A percentile compares a stretch with the other conserved stretches of the same genome.
Evolutionary conservation across 2,888 invertebrate species (phyloP).

Genomic region (Drosophila acutilabella): DNA sequence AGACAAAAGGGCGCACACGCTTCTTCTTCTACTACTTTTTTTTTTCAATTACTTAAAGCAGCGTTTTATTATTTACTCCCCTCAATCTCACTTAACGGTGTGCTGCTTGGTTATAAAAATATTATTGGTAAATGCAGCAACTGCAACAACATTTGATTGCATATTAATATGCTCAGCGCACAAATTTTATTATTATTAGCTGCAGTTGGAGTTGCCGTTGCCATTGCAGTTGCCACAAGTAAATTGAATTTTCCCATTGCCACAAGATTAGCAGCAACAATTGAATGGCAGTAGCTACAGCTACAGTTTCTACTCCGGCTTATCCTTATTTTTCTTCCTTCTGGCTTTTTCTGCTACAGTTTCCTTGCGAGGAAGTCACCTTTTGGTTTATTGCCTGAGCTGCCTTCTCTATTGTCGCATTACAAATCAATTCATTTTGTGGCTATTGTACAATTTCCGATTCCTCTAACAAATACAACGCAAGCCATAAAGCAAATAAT

Average conservation of each 20-base stretch:
- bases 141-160: slow-evolving; percentile 49
- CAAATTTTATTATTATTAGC: slow-evolving; percentile 24
- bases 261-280: slow-evolving; percentile 26
- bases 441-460: slow-evolving; percentile 75
- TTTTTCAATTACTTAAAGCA: slow-evolving; percentile 65
- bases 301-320: not conserved
- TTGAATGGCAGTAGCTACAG: slow-evolving; percentile 17
- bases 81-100: slow-evolving; percentile 29
- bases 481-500: slow-evolving; percentile 54
- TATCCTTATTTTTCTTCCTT: not conserved
- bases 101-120: slow-evolving; percentile 49
- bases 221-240: slow-evolving; percentile 32
- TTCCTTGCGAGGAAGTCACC: slow-evolving; percentile 6
- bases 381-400: slow-evolving; percentile 1
- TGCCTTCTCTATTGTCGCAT: slow-evolving; percentile 44
- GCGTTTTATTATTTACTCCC: not conserved
- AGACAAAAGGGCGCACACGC: slow-evolving; percentile 15
- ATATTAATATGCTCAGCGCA: slow-evolving; percentile 56
- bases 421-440: slow-evolving; percentile 77
- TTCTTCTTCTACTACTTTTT: too few species aligned
- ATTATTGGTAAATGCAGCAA: slow-evolving; percentile 52
- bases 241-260: slow-evolving; percentile 61
- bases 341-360: not conserved
- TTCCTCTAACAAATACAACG: slow-evolving; percentile 39
- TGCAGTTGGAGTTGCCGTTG: slow-evolving; percentile 20